Conservation (phyloP, 2,888 invertebrate genomes). For the Aleiodes testaceus region DNA sequence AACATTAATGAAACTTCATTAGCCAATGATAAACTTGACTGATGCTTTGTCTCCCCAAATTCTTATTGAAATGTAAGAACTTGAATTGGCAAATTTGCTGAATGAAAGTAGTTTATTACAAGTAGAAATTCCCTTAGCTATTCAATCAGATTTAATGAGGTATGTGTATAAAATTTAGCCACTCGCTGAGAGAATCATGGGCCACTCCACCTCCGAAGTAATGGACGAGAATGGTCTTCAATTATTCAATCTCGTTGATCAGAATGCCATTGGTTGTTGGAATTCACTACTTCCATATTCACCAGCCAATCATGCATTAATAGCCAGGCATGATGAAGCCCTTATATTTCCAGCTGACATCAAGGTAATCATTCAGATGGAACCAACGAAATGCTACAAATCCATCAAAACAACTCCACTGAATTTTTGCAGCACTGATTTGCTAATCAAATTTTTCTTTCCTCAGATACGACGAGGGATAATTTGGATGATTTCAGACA, state of each 20-base stretch:
- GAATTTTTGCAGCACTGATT: not conserved
- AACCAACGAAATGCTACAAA: not conserved
- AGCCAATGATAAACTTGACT: not conserved
- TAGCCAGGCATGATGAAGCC: conserved; percentile 84
- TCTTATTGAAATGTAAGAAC: not conserved
- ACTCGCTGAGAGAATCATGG: conserved; percentile 78
- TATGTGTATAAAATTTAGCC: conserved; percentile 53
- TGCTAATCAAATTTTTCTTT: conserved; percentile 34
- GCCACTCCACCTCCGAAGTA: conserved; percentile 83
- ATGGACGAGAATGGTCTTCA: conserved; percentile 85
- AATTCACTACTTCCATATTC: conserved; percentile 80
- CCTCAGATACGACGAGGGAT: conserved; percentile 79
- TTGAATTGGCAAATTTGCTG: not conserved
- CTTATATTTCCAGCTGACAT: conserved; percentile 87
- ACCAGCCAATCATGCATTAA: conserved; percentile 80
- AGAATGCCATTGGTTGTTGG: conserved; percentile 90
- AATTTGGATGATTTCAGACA: conserved; percentile 86
- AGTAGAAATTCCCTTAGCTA: too few species aligned
- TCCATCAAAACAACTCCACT: conserved; percentile 7
- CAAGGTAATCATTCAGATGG: conserved; percentile 75
- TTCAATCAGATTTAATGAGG: not conserved
- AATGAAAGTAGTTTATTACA: too few species aligned
- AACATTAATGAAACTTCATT: not conserved
- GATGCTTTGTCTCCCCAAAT: not conserved
- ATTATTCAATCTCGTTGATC: conserved; percentile 85